Conservation (phyloP, 2,797 vertebrate genomes). For the Sus cebifrons region DNA sequence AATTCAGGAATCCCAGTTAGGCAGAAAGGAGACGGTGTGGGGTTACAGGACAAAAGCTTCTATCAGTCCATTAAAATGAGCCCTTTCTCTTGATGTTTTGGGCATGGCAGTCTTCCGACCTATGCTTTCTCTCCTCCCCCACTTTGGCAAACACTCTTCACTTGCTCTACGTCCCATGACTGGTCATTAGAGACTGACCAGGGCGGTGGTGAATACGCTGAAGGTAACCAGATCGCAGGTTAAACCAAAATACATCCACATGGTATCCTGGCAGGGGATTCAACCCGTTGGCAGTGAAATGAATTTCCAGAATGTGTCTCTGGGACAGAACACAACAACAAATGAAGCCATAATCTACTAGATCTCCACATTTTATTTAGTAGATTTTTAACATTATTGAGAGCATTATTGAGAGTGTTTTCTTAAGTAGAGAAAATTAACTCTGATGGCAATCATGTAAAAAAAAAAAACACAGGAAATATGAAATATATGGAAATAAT, state of each 20-base stretch:
- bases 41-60: not conserved
- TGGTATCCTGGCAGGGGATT: not conserved
- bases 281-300: accelerated
- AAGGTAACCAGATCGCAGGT: not conserved
- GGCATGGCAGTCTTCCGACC: not conserved
- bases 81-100: not conserved
- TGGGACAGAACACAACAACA: not conserved
- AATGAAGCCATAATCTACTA: not conserved
- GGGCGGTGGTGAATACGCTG: accelerated
- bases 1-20: not conserved
- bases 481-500: not conserved
- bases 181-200: not conserved
- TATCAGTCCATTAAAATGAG: not conserved
- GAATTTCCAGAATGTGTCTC: not conserved
- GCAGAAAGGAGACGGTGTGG: not conserved
- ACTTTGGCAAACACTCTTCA: not conserved
- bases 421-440: not conserved
- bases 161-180: not conserved
- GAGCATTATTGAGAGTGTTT: not conserved
- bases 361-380: no score
- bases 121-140: not conserved
- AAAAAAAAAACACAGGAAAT: not conserved
- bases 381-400: not conserved
- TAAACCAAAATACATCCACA: not conserved
- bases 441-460: not conserved